phyloP scores from a whole-genome alignment of 2,113 vertebrate genomes.

The Chitala chitala region DNA sequence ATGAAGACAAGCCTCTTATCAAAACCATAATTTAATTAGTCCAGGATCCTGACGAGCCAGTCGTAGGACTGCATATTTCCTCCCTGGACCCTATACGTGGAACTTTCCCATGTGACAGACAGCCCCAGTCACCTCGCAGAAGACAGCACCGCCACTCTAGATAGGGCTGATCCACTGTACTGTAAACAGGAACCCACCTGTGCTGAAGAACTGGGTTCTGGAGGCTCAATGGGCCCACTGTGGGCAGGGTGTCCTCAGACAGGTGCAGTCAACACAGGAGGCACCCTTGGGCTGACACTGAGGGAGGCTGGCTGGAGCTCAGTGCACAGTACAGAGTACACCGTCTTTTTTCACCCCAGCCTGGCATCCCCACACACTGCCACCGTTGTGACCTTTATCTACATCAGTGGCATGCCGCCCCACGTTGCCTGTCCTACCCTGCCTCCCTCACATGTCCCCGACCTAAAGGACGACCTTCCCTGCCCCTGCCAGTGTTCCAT shows the following conservation, averaged over 20 bases:
- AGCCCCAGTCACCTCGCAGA: background rate
- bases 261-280: conserved; percentile 8
- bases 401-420: background rate
- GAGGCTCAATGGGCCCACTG: background rate
- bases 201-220: background rate
- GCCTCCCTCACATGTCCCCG: background rate
- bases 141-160: background rate
- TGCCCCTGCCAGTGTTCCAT: background rate
- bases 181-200: too few species aligned
- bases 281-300: background rate
- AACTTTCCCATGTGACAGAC: background rate
- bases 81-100: too few species aligned
- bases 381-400: conserved; percentile 9
- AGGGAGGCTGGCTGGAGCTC: background rate
- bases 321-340: background rate
- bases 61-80: too few species aligned
- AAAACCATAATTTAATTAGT: too few species aligned
- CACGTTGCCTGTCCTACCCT: background rate
- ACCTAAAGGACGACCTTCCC: background rate
- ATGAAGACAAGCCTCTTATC: too few species aligned
- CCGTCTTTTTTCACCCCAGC: background rate
- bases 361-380: conserved; percentile 1
- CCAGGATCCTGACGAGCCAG: too few species aligned
- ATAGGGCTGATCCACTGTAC: too few species aligned
- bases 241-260: background rate